Conservation (phyloP, 2,888 invertebrate genomes). For the Colostygia pectinataria region DNA sequence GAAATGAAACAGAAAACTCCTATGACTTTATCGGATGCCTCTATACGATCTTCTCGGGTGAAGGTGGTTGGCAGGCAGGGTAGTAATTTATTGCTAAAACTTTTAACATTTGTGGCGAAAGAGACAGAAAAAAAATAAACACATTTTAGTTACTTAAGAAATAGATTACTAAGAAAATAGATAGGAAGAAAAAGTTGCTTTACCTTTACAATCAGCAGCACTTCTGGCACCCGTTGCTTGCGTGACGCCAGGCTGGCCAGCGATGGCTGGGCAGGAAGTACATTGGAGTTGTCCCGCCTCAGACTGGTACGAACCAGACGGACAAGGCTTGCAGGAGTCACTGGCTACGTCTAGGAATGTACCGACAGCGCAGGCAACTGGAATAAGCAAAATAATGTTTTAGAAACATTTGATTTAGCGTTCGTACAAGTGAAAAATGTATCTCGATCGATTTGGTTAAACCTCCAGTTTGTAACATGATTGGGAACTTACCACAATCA, state of each 20-base stretch:
- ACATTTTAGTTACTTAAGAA: too few species aligned
- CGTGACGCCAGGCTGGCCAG: slow-evolving; percentile 95
- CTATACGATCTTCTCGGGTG: too few species aligned
- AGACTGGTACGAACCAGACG: slow-evolving; percentile 96
- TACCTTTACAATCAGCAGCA: slow-evolving; percentile 93
- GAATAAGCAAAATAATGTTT: slow-evolving; percentile 25
- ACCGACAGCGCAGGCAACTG: slow-evolving; percentile 95
- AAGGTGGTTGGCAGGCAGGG: too few species aligned
- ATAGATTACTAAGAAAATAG: too few species aligned
- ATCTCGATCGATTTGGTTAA: too few species aligned
- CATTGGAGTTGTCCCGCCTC: slow-evolving; percentile 95
- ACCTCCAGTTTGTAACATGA: background rate
- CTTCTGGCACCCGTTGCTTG: slow-evolving; percentile 93
- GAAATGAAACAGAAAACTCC: too few species aligned
- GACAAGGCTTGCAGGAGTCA: slow-evolving; percentile 91
- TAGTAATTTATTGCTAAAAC: too few species aligned
- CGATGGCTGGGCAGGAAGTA: slow-evolving; percentile 93
- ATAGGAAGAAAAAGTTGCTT: too few species aligned
- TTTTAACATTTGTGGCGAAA: too few species aligned
- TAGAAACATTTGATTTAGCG: background rate
- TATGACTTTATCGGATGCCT: too few species aligned
- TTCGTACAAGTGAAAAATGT: too few species aligned
- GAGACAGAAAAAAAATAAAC: too few species aligned
- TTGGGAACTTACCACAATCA: slow-evolving; percentile 89
- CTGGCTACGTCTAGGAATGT: slow-evolving; percentile 91